A percentile compares a stretch with the other conserved stretches of the same genome.
Evolutionary conservation across 1,140 invertebrate genomes (phyloP).

Genomic region (Oppia nitens): DNA sequence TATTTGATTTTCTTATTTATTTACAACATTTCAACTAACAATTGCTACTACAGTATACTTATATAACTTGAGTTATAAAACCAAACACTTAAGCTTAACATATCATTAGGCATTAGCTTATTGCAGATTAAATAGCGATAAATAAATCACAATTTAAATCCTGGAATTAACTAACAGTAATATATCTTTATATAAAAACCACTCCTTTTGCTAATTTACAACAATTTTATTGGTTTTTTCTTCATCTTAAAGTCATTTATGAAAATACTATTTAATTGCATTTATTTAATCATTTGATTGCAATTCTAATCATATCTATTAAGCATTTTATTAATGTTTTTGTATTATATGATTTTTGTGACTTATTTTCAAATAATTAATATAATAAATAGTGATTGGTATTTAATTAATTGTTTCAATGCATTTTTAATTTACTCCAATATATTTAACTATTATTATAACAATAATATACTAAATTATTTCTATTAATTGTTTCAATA

Average conservation of each 20-base stretch:
- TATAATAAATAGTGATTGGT: no score
- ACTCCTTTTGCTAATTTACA: neutral
- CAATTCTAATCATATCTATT: no score
- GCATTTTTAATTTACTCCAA: no score
- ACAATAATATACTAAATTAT: no score
- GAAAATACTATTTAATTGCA: neutral
- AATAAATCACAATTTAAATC: neutral
- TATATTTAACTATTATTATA: no score
- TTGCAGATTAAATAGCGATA: slow-evolving; percentile 1
- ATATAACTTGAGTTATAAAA: no score
- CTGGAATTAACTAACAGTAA: neutral
- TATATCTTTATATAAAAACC: neutral
- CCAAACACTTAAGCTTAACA: neutral
- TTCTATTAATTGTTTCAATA: no score
- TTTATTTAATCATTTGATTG: neutral
- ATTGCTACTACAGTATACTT: neutral
- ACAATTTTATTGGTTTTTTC: neutral
- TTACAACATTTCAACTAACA: neutral
- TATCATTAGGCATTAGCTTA: neutral
- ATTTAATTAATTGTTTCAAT: no score
- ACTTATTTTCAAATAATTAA: no score
- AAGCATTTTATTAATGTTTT: no score
- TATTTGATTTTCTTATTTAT: neutral
- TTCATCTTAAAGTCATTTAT: neutral
- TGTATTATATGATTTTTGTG: no score